These are phyloP conservation scores for Nomada fabriciana DNA, from an alignment of 2,888 invertebrate genomes.

Conservation along the genomic window DNA sequence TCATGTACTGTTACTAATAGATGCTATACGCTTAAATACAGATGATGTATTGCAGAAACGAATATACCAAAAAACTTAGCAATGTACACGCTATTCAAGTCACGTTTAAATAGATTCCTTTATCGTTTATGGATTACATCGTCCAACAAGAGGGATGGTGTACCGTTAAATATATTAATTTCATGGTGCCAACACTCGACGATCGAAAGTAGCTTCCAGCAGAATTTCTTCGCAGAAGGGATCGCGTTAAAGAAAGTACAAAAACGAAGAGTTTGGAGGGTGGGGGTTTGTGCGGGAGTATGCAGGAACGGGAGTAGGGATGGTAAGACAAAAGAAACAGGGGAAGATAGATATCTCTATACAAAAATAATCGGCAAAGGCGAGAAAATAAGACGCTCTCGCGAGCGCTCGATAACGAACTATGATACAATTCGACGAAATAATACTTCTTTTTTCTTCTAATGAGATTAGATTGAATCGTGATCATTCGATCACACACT, in stretches of 20 bases:
- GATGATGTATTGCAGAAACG: conserved; percentile 82
- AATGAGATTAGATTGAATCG: conserved; percentile 77
- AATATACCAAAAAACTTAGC: conserved; percentile 82
- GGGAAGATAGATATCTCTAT: conserved; percentile 71
- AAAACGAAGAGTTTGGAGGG: conserved; percentile 53
- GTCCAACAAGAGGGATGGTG: conserved; percentile 71
- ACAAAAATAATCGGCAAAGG: conserved; percentile 78
- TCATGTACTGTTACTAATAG: conserved; percentile 80
- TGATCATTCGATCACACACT: conserved; percentile 49
- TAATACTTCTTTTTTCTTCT: conserved; percentile 79
- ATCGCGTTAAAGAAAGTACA: conserved; percentile 62
- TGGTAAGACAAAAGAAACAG: conserved; percentile 4
- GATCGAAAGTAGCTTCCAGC: conserved; percentile 59
- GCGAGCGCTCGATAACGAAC: conserved; percentile 70
- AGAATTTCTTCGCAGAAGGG: conserved; percentile 55
- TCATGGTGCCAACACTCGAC: conserved; percentile 74
- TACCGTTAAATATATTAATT: conserved; percentile 80
- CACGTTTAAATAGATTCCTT: conserved; percentile 78
- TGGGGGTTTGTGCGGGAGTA: background rate
- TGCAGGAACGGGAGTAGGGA: background rate
- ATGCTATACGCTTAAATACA: conserved; percentile 83
- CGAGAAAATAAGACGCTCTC: conserved; percentile 71
- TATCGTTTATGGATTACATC: conserved; percentile 76
- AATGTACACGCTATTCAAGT: conserved; percentile 82
- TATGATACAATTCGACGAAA: conserved; percentile 82